Conservation (phyloP, 1,140 invertebrate species). For the Nylanderia fulva region DNA sequence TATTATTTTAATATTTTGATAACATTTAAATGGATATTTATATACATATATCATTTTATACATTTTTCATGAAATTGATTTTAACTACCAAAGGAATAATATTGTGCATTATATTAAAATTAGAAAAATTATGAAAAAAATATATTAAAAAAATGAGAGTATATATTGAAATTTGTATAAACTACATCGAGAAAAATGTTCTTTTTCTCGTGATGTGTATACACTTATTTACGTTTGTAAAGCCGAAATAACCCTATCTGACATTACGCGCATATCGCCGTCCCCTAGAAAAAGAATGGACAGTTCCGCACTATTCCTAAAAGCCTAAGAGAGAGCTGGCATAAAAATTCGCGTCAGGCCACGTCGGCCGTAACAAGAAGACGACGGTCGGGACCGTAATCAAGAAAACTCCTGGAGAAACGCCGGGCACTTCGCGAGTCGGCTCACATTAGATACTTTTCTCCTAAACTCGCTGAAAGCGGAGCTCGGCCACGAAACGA, state of each 20-base stretch:
- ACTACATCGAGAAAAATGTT: neutral
- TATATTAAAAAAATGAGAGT: neutral
- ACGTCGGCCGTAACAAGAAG: conserved; percentile 65
- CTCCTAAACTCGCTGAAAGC: conserved; percentile 64
- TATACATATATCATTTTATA: too few species aligned
- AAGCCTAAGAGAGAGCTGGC: conserved; percentile 51
- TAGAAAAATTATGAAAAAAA: neutral
- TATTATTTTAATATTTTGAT: neutral
- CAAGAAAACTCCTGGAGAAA: conserved; percentile 65
- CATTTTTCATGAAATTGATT: neutral
- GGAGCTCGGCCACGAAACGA: conserved; percentile 54
- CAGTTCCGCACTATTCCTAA: conserved; percentile 24
- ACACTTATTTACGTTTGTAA: neutral
- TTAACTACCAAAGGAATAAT: neutral
- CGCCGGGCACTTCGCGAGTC: conserved; percentile 34
- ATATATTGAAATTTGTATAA: conserved; percentile 9
- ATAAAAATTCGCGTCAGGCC: conserved; percentile 73
- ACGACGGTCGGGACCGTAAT: conserved; percentile 54
- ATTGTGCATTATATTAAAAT: neutral
- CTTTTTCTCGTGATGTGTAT: neutral
- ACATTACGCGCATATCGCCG: conserved; percentile 6
- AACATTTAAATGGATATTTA: too few species aligned
- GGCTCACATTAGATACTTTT: conserved; percentile 69
- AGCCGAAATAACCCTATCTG: neutral
- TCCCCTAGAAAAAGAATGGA: conserved; percentile 7